Evolutionary conservation across 37 sponge, comb jelly and placozoan genomes (phyloP), one percentile per base, ranked within the genome.

Genomic region (Eunapius fragilis): DNA sequence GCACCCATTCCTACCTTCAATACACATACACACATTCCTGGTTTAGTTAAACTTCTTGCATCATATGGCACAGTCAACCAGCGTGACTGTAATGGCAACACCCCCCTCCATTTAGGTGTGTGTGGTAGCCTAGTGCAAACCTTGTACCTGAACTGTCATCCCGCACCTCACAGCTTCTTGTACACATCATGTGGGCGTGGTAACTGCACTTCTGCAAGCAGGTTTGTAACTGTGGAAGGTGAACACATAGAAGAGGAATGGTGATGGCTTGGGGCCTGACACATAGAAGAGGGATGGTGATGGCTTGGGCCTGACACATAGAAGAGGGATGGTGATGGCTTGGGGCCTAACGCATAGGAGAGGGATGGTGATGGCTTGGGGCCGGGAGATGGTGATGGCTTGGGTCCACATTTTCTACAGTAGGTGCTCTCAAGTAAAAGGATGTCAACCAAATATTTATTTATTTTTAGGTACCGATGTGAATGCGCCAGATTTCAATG

Each of bases 61-160:
- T 72, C 83, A 9, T 74, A 91, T 86, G 95, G 95, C 31, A 37
- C 69, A 23, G 86, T 89, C 38, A 94, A 94, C 75, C 78, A 82
- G 38, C 80, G 71, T 34, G 93, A 93, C 38, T 82, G 91, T 80
- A 89, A 85, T 83, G 93, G 93, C 71, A 93, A 89, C 80, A 93
- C 90, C 25, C 90, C 93, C 41, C 79, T 93, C 3, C 93, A 93
- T 50, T 36, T 93, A 31, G 93, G 93, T 90, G 71, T 41, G 23
- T 70, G 30, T 85, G 70, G 2, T 41, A 0, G 1, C 1, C 22
- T 58, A 17, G 49, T 38, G 19, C 7, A 2, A 37, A 28, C 68
- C 71, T 74, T 33, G 68, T 25, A 13, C 13, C 31, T n/a, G 27
- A 9, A 32, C 4, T 10, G 7, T 19, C 68, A 69, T 7, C 69